Conservation (phyloP, 2,888 invertebrate genomes). For the Apoderus coryli region DNA sequence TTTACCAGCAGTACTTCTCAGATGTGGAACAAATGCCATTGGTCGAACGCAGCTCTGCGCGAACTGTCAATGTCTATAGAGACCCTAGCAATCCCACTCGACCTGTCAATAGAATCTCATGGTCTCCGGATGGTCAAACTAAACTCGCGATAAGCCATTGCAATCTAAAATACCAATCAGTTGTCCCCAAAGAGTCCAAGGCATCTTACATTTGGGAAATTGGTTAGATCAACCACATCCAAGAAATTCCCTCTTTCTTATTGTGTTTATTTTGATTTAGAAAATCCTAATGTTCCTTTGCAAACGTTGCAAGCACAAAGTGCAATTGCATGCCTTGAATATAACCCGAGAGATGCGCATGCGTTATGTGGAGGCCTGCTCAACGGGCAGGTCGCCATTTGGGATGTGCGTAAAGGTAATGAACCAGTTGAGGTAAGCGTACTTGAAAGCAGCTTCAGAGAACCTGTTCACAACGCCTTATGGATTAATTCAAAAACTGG, state of each 20-base stretch:
- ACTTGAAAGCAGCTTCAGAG: conserved; percentile 72
- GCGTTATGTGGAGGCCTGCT: conserved; percentile 61
- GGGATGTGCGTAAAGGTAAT: conserved; percentile 75
- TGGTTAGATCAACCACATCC: conserved; percentile 50
- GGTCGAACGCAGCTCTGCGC: conserved; percentile 55
- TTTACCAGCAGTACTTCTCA: conserved; percentile 80
- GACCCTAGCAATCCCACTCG: conserved; percentile 53
- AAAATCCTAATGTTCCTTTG: conserved; percentile 78
- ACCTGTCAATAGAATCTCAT: conserved; percentile 69
- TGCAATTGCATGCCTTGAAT: conserved; percentile 69
- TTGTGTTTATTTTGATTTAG: too few relatives aligned
- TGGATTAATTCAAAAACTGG: conserved; percentile 94
- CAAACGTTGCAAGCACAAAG: conserved; percentile 60
- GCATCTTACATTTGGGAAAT: conserved; percentile 88
- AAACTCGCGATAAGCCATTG: conserved; percentile 78
- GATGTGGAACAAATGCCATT: conserved; percentile 57
- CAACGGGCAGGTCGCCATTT: conserved; percentile 67
- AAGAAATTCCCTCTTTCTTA: too few relatives aligned
- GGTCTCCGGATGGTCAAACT: conserved; percentile 79
- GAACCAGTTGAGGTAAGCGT: conserved; percentile 52
- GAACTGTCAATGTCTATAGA: conserved; percentile 77
- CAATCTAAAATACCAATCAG: conserved; percentile 59
- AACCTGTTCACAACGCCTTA: conserved; percentile 73
- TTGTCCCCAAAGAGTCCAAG: conserved; percentile 45
- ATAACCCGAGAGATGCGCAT: conserved; percentile 76